Evolutionary conservation across 2,113 vertebrate species (phyloP).

Genomic region (Ictalurus punctatus): DNA sequence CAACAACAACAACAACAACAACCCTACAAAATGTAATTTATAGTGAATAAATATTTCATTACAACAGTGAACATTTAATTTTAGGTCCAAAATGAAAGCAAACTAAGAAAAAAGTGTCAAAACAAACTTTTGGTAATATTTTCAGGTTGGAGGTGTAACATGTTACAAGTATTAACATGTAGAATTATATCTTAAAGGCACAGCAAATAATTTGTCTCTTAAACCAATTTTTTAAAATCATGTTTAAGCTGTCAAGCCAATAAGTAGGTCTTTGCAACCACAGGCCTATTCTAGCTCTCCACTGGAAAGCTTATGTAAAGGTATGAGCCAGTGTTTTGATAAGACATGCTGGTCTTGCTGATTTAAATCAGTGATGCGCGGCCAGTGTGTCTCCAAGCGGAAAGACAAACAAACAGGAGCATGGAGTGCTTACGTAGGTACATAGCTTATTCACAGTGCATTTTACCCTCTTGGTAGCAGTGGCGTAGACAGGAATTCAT

Average conservation of each 20-base stretch:
- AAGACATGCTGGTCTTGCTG: slow-evolving; percentile 45
- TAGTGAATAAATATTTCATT: slow-evolving; percentile 6
- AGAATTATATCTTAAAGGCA: not conserved
- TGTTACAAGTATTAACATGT: not conserved
- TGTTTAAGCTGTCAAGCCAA: not conserved
- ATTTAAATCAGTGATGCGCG: slow-evolving; percentile 29
- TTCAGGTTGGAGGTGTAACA: not conserved
- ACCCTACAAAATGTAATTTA: not conserved
- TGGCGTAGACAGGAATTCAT: not conserved
- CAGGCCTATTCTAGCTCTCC: not conserved
- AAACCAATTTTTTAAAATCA: not conserved
- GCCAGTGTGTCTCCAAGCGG: slow-evolving; percentile 14
- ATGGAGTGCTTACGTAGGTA: slow-evolving; percentile 4
- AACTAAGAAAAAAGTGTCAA: not conserved
- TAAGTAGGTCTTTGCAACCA: not conserved
- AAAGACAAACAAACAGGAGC: slow-evolving; percentile 44
- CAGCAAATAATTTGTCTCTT: not conserved
- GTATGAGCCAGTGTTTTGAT: slow-evolving; percentile 53
- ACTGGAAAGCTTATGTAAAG: slow-evolving; percentile 32
- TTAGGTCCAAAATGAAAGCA: not conserved
- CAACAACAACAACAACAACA: not conserved
- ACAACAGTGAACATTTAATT: not conserved
- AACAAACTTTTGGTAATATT: not conserved
- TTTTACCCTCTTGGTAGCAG: not conserved
- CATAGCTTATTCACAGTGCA: not conserved